Base-by-base conservation (phyloP, 2,797 vertebrate genomes). In the Siniperca scherzeri region DNA sequence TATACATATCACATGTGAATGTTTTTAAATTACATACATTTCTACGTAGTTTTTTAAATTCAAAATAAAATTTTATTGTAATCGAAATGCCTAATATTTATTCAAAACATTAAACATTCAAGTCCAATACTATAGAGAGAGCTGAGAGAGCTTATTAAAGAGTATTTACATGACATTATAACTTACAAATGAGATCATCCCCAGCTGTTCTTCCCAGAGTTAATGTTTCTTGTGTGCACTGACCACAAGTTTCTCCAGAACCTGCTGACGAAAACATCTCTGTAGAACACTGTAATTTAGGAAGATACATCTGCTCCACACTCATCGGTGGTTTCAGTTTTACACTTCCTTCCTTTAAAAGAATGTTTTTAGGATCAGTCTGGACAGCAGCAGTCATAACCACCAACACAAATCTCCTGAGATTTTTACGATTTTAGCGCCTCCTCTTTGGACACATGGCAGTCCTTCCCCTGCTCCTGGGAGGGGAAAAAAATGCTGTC, bases 391-490 rank as follows among this genome's bases (percentile, higher is more conserved):
- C 21, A 14, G 30, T 40, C 52, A 30, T 5, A 56, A 74, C 57
- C n/a, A 66, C 56, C 42, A 33, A 30, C 38, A 56, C 36, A 78
- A 75, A 57, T 80, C 70, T 65, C 64, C 36, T 27, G 30, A 53
- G 64, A 53, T 57, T 36, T 30, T 56, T 16, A 13, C 10, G 17
- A 65, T 59, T 81, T 94, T 33, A 93, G 72, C 40, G 19, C 88
- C 77, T 96, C 96, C 81, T 96, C 96, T 90, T 94, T 95, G 14
- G 96, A 96, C 56, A 96, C 6, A 7, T 95, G 95, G 57, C 86
- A 93, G 82, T 96, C 95, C 56, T 96, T 96, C 10, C 96, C 96
- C 79, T 96, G 94, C 80, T 96, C 96, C 78, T 96, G 96, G 6
- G 84, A 95, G 44, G 95, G 96, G 59, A 94, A 94, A 82, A 93